Evolutionary conservation across 2,797 vertebrate genomes (phyloP).

Genomic region (Rhincodon typus): DNA sequence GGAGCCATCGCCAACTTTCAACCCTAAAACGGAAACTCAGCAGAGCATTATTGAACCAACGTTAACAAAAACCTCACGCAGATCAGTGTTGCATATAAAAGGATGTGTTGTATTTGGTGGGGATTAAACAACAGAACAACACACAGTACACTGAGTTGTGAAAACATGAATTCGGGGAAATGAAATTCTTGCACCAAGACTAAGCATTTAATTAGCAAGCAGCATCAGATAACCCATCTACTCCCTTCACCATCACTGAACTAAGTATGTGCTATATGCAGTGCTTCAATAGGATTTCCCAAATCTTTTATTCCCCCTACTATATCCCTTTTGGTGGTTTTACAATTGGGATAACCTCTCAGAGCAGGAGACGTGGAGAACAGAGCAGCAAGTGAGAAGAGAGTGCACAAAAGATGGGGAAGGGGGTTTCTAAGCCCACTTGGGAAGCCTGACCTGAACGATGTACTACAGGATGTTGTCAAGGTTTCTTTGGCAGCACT

Average conservation of each 20-base stretch:
- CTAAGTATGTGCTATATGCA: too few relatives aligned
- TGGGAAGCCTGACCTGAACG: too few relatives aligned
- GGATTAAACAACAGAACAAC: slow-evolving; percentile 7
- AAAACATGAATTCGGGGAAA: slow-evolving; percentile 13
- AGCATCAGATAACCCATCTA: background rate
- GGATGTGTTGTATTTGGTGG: background rate
- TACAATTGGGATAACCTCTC: too few relatives aligned
- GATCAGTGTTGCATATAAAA: background rate
- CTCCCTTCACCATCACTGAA: background rate
- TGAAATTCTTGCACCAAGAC: background rate
- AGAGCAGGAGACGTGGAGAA: too few relatives aligned
- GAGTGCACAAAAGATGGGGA: too few relatives aligned
- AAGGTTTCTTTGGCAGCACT: background rate
- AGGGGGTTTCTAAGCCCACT: too few relatives aligned
- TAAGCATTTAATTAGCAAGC: slow-evolving; percentile 1
- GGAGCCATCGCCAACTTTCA: slow-evolving; percentile 19
- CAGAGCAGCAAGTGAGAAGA: too few relatives aligned
- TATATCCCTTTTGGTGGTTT: too few relatives aligned
- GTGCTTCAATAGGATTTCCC: too few relatives aligned
- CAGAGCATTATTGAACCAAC: background rate
- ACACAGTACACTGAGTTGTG: background rate
- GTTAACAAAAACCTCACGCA: slow-evolving; percentile 18
- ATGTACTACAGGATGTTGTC: background rate
- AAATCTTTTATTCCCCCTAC: too few relatives aligned
- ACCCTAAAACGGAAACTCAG: background rate